Evolutionary conservation across 2,888 invertebrate species (phyloP).

Genomic region (Rhagonycha lutea): DNA sequence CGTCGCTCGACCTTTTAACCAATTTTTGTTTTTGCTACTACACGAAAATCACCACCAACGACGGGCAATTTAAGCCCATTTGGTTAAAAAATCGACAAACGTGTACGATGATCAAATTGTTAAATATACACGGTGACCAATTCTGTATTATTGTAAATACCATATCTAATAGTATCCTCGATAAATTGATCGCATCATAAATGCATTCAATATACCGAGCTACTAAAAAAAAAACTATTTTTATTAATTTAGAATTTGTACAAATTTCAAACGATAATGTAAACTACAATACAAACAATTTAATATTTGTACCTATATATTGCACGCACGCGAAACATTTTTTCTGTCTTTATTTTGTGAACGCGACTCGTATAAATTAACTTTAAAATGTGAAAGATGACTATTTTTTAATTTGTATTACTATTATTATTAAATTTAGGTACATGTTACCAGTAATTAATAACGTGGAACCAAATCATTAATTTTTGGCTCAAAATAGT

Average conservation of each 20-base stretch:
- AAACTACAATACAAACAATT: background rate
- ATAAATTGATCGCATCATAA: background rate
- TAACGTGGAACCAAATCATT: conserved; percentile 47
- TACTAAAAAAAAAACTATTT: background rate
- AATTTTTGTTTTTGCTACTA: background rate
- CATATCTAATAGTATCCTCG: background rate
- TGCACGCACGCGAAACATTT: background rate
- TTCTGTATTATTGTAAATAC: background rate
- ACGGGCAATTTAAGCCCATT: background rate
- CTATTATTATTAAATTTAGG: conserved; percentile 22
- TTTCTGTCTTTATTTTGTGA: background rate
- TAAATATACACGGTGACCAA: background rate
- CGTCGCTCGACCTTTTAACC: background rate
- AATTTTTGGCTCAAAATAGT: conserved; percentile 50
- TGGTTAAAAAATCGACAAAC: background rate
- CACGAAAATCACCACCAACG: background rate
- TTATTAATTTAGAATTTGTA: background rate
- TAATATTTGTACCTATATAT: background rate
- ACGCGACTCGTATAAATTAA: background rate
- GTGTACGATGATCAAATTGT: background rate
- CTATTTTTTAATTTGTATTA: conserved; percentile 32
- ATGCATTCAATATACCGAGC: background rate
- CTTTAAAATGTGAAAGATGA: conserved; percentile 3
- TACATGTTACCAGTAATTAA: conserved; percentile 39
- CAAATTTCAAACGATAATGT: background rate